Conservation (phyloP, 2,113 vertebrate species). For the Trogon surrucura region DNA sequence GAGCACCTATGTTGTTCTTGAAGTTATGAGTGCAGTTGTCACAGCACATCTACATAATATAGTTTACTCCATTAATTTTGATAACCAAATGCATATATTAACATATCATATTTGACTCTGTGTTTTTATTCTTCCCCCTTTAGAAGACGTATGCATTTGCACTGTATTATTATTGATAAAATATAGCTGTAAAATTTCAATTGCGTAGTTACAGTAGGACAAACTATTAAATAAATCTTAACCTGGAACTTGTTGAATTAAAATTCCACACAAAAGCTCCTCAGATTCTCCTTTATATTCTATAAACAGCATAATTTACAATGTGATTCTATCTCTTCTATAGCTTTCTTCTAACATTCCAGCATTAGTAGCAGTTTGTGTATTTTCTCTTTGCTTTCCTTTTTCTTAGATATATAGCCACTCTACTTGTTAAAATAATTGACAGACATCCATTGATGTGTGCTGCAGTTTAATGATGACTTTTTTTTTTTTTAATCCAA, state of each 20-base stretch:
- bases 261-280: conserved; percentile 7
- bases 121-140: not conserved
- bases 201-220: not conserved
- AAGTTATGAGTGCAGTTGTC: not conserved
- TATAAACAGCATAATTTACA: conserved; percentile 6
- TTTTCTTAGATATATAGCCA: not conserved
- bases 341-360: conserved; percentile 19
- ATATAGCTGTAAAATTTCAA: not conserved
- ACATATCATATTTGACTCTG: not conserved
- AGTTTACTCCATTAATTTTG: conserved; percentile 11
- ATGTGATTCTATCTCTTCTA: not conserved
- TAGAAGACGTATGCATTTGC: not conserved
- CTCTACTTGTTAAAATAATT: conserved; percentile 7
- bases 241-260: conserved; percentile 2
- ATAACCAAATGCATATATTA: not conserved
- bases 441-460: not conserved
- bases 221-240: conserved; percentile 22
- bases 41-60: not conserved
- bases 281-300: conserved; percentile 12
- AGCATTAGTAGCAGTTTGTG: not conserved
- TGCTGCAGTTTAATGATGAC: conserved; percentile 8
- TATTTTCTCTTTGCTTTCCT: conserved; percentile 1
- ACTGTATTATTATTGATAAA: not conserved
- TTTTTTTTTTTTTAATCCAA: conserved; percentile 16
- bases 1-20: not conserved